Evolutionary conservation across 2,888 invertebrate species (phyloP).

Genomic region (Tricholauxania praeusta): DNA sequence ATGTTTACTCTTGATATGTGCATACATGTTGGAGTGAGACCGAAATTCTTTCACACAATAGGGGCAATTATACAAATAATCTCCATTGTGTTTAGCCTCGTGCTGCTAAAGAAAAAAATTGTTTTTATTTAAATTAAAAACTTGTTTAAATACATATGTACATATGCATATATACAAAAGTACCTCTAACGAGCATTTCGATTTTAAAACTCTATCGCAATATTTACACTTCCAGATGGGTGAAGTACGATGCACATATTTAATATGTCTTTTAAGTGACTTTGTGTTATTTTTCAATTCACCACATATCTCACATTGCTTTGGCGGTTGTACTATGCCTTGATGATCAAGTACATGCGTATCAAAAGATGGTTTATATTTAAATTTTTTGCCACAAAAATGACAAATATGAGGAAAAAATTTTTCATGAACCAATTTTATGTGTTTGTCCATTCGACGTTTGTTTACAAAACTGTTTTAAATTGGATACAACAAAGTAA

Average conservation of each 20-base stretch:
- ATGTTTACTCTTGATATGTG: no score
- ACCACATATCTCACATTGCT: conserved; percentile 56
- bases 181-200: conserved; percentile 58
- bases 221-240: conserved; percentile 56
- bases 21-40: no score
- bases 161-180: no score
- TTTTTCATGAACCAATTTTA: conserved; percentile 59
- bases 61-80: no score
- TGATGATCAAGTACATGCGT: conserved; percentile 57
- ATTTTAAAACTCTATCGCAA: conserved; percentile 59
- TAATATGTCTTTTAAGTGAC: conserved; percentile 55
- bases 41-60: no score
- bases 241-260: conserved; percentile 57
- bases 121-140: no score
- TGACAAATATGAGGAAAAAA: conserved; percentile 57
- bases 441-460: conserved; percentile 56
- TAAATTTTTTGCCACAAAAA: conserved; percentile 60
- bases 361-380: conserved; percentile 59
- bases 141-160: no score
- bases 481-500: no score
- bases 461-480: conserved; percentile 53
- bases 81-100: no score
- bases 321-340: conserved; percentile 57
- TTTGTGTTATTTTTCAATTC: conserved; percentile 60
- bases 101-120: no score